Evolutionary conservation across 2,113 vertebrate genomes (phyloP), one percentile per base, ranked within the genome.

Genomic region (Phrynocephalus versicolor): DNA sequence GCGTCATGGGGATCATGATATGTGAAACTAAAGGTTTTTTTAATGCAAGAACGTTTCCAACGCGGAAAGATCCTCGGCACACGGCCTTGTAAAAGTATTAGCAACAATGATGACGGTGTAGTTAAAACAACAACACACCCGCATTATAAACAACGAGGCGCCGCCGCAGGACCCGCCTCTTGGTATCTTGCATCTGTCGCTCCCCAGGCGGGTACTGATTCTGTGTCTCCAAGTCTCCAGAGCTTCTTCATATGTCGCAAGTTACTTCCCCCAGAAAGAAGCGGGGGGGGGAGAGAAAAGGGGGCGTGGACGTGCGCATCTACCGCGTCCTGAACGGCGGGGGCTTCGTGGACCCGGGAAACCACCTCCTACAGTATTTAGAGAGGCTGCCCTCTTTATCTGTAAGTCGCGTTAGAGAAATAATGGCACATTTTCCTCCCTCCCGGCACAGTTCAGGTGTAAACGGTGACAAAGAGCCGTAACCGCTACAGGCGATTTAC

Each of bases 391-490:
- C 0, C 9, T n/a, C 60, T 3, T 0, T 0, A 45, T 86, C 33
- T 85, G 55, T 88, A 19, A 57, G 1, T 9, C 85, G 89, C 72
- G 10, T 30, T 41, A n/a, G 92, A 91, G 92, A 93, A 93, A 93
- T 88, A 88, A 93, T 91, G 92, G 93, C 19, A 90, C 85, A 58
- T 72, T 89, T 93, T 91, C 65, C 88, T 85, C 9, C 7, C 79
- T n/a, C 37, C 74, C 70, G 85, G 58, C 86, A 70, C 84, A 92
- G 87, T 88, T 94, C 92, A 93, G 93, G 92, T 91, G 92, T 89
- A 93, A 94, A 92, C 88, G 91, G 92, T 91, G 90, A 92, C 87
- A 72, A 90, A 90, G 91, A 88, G 79, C n/a, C 0, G 87, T 88
- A 89, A 91, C 87, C 62, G 84, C 78, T 93, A 81, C 82, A 91